These are phyloP conservation scores for Lepidurus apus DNA, from an alignment of 1,140 invertebrate genomes.

Conservation along the genomic window DNA sequence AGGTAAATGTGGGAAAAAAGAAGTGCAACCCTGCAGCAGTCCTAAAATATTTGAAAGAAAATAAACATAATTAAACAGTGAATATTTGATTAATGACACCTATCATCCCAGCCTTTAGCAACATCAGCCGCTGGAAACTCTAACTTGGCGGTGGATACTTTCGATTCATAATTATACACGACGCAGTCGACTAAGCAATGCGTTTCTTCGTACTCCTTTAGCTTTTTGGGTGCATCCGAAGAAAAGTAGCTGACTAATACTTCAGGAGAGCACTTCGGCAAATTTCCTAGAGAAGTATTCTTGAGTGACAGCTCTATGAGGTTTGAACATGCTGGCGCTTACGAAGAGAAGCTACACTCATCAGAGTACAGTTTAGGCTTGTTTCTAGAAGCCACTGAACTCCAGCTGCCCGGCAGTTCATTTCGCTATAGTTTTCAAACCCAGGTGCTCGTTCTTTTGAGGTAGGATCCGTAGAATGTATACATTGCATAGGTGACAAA, in stretches of 20 bases:
- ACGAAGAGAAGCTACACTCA: conserved; percentile 15
- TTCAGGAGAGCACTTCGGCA: conserved; percentile 22
- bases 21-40: conserved; percentile 26
- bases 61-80: conserved; percentile 7
- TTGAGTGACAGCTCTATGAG: neutral
- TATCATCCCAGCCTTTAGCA: conserved; percentile 16
- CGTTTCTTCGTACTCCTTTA: neutral
- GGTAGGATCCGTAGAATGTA: neutral
- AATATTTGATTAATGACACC: neutral
- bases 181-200: conserved; percentile 1
- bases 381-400: conserved; percentile 18
- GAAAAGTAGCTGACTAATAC: neutral
- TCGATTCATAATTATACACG: conserved; percentile 10
- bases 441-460: conserved; percentile 15
- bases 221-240: neutral
- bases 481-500: conserved; percentile 26
- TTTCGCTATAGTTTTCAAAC: conserved; percentile 27
- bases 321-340: neutral
- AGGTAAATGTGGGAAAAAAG: conserved; percentile 30
- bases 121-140: conserved; percentile 24
- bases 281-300: neutral
- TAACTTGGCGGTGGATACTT: neutral
- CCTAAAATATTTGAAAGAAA: neutral
- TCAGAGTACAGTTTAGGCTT: conserved; percentile 27
- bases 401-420: conserved; percentile 31